Percentiles rank a stretch among this genome's conserved stretches.
Evolutionary conservation across 1,140 invertebrate genomes (phyloP).

Genomic region (Saccostrea echinata): DNA sequence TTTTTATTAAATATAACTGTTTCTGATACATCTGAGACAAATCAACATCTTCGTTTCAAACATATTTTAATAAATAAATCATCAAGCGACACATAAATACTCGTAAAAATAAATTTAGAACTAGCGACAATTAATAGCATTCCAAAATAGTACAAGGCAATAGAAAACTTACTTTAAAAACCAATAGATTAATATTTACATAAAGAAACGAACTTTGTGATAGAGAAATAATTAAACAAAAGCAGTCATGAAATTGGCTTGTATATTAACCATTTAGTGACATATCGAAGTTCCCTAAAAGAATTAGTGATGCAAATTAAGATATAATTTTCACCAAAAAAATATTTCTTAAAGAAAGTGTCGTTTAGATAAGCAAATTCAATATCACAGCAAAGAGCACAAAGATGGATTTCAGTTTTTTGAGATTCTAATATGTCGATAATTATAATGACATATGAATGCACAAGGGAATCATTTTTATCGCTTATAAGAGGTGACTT

Average conservation of each 20-base stretch:
- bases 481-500: neutral
- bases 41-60: neutral
- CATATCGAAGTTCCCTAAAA: neutral
- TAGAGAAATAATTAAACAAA: neutral
- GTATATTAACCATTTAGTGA: neutral
- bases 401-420: conserved; percentile 6
- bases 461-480: neutral
- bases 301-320: neutral
- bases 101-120: neutral
- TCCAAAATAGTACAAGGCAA: neutral
- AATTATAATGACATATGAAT: neutral
- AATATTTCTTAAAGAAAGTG: neutral
- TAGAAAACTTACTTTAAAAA: neutral
- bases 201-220: neutral
- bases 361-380: neutral
- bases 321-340: neutral
- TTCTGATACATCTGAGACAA: neutral
- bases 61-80: conserved; percentile 2
- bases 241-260: neutral
- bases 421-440: neutral
- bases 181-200: neutral
- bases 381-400: conserved; percentile 18
- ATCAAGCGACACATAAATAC: neutral
- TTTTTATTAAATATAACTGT: neutral
- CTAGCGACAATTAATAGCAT: neutral